Conservation (phyloP, 2,797 vertebrate genomes). For the Simalia tracyae region DNA sequence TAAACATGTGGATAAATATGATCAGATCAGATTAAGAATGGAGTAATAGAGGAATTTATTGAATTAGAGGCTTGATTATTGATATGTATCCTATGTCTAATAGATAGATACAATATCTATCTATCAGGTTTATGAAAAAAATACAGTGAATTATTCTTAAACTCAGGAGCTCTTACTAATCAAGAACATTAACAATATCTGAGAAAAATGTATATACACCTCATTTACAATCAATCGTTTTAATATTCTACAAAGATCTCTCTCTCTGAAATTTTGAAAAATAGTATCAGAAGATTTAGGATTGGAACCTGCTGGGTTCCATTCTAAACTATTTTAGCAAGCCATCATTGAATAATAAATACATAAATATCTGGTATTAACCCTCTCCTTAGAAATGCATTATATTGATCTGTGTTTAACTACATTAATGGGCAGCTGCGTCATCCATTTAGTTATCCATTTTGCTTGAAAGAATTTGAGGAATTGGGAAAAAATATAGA, state of each 20-base stretch:
- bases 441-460: neutral
- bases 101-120: neutral
- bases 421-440: too few relatives aligned
- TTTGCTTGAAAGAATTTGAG: neutral
- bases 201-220: neutral
- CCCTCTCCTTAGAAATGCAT: neutral
- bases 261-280: neutral
- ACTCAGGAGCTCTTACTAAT: neutral
- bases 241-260: neutral
- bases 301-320: neutral
- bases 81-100: neutral
- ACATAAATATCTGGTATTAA: neutral
- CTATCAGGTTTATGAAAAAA: neutral
- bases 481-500: neutral
- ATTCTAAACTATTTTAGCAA: neutral
- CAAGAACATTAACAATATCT: neutral
- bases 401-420: neutral
- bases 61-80: neutral
- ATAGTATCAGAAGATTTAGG: neutral
- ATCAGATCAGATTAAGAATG: neutral
- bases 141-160: neutral
- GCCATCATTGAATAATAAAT: neutral
- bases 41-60: neutral
- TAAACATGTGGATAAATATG: neutral
- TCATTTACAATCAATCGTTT: neutral